A percentile compares a stretch with the other conserved stretches of the same genome.
Conservation (phyloP, 2,797 vertebrate genomes). For the Todus mexicanus region DNA sequence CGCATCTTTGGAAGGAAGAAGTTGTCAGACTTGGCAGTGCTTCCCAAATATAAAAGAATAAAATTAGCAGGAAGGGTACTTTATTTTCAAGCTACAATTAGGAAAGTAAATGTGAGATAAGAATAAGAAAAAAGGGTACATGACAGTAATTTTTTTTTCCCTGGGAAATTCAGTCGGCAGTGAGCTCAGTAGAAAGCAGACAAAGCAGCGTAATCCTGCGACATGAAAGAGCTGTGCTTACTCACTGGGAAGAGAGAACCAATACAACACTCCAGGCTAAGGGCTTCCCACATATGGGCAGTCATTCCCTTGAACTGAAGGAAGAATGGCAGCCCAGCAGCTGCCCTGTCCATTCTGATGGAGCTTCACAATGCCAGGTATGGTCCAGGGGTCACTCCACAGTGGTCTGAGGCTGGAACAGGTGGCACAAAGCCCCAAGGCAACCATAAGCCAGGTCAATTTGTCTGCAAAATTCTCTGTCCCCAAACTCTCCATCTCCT, state of each 20-base stretch:
- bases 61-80: constrained; percentile 53
- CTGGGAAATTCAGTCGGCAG: neutral
- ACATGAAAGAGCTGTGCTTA: neutral
- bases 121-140: neutral
- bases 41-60: constrained; percentile 46
- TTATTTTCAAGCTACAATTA: constrained; percentile 37
- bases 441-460: neutral
- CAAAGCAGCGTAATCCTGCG: neutral
- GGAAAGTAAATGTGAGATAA: constrained; percentile 19
- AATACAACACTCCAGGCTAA: neutral
- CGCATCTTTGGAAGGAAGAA: neutral
- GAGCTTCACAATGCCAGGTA: neutral
- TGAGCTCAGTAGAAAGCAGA: neutral
- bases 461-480: neutral
- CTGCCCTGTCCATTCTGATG: neutral
- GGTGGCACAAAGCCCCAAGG: neutral
- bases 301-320: neutral
- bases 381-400: neutral
- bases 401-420: neutral
- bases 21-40: constrained; percentile 26
- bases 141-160: neutral
- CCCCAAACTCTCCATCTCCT: neutral
- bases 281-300: neutral
- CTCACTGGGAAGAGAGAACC: neutral
- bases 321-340: neutral